Base-by-base conservation (phyloP, 2,113 vertebrate species). In the Amphilophus citrinellus region DNA sequence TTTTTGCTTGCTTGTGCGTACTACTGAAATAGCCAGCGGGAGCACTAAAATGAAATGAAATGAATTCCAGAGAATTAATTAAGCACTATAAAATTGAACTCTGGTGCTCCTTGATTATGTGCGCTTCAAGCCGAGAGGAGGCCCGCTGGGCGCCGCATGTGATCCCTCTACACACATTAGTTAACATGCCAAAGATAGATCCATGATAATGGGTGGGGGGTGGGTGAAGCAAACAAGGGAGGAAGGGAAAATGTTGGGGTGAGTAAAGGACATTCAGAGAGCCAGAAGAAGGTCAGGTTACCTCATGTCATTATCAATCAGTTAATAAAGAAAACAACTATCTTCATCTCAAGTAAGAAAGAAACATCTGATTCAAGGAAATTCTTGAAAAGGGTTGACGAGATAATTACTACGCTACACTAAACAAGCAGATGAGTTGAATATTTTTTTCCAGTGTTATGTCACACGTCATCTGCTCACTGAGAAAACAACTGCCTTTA, bases 401-500 rank as follows among this genome's bases (percentile, higher is more conserved):
- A 61, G 53, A n/a, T 27, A 57, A 35, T 77, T 35, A 85, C 47
- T 20, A 61, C 6, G 10, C 5, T 10, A 22, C 27, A 37, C 7
- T 80, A 9, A 80, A 76, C 18, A 66, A n/a, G 79, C 37, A 11
- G 17, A 6, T 20, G 13, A 59, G 30, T 20, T 10, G 20, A 66
- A 79, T 84, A 4, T 75, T 71, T 81, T 65, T 27, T 27, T 27
- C 27, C 63, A 37, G 79, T 17, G 42, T 58, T 59, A 15, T 73
- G 61, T 88, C 88, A 87, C 81, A 86, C 84, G 27, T 80, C 79
- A 63, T 75, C 50, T 6, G 22, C 66, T 63, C 78, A 60, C 39
- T 65, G 79, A 81, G 81, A 86, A 91, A 94, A 93, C 85, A 93
- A 88, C 89, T 87, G 89, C 84, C 88, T 91, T 90, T 85, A 92